phyloP scores from a whole-genome alignment of 2,888 invertebrate genomes.

The Drosophila anomalata region DNA sequence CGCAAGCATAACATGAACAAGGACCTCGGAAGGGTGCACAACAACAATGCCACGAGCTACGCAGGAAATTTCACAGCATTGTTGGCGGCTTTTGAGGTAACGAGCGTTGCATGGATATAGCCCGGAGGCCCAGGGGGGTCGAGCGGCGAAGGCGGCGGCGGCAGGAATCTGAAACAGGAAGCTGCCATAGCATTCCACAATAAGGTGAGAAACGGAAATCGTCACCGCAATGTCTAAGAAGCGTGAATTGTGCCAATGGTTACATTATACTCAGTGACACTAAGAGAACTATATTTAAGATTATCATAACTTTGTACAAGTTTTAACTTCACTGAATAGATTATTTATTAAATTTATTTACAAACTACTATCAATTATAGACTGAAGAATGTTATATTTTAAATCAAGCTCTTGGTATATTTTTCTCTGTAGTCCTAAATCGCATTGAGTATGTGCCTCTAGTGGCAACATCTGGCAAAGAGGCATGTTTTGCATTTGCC shows the following conservation, averaged over 20 bases:
- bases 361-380: background rate
- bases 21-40: conserved; percentile 39
- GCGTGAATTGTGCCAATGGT: conserved; percentile 66
- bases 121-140: background rate
- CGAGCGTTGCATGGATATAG: conserved; percentile 16
- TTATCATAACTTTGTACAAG: background rate
- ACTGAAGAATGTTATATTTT: background rate
- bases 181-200: conserved; percentile 14
- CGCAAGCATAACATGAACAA: conserved; percentile 64
- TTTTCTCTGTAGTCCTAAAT: conserved; percentile 1
- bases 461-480: conserved; percentile 51
- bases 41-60: conserved; percentile 37
- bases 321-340: background rate
- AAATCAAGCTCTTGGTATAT: background rate
- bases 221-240: conserved; percentile 68
- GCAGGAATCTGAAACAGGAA: background rate
- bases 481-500: conserved; percentile 69
- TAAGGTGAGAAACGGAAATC: conserved; percentile 58
- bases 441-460: conserved; percentile 1
- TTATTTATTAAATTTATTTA: background rate
- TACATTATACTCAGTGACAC: conserved; percentile 6
- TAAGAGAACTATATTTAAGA: background rate
- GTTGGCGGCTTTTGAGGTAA: conserved; percentile 71
- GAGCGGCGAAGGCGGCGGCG: background rate
- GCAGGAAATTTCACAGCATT: conserved; percentile 61